Conservation (phyloP, 2,113 vertebrate species). For the Boleophthalmus pectinirostris region DNA sequence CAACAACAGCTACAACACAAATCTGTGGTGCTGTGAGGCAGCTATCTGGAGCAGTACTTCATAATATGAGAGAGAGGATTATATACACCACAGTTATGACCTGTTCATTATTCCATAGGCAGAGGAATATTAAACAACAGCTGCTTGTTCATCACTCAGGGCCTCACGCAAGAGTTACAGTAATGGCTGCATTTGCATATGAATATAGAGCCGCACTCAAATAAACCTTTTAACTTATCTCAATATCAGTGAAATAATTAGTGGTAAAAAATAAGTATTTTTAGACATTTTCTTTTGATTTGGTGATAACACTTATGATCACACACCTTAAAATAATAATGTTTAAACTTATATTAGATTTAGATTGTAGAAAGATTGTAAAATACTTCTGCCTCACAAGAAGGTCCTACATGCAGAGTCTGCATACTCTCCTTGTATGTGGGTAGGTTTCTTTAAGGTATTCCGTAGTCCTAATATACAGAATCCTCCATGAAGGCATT, state of each 20-base stretch:
- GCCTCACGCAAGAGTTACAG: conserved; percentile 56
- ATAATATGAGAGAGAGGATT: conserved; percentile 16
- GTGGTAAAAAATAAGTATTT: neutral
- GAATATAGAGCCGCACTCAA: conserved; percentile 53
- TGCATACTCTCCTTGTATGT: no score
- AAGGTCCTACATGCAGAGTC: no score
- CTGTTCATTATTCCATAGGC: conserved; percentile 47
- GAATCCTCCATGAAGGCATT: no score
- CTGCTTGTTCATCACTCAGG: conserved; percentile 30
- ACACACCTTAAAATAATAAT: neutral
- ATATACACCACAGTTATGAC: conserved; percentile 36
- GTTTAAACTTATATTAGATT: no score
- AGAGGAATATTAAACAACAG: conserved; percentile 33
- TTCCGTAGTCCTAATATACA: no score
- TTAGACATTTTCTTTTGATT: neutral
- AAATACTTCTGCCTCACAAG: no score
- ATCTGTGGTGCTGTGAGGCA: neutral
- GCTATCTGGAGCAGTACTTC: neutral
- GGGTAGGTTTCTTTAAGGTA: no score
- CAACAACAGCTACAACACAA: neutral
- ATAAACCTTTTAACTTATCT: conserved; percentile 61
- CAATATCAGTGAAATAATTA: conserved; percentile 63
- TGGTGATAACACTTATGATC: neutral
- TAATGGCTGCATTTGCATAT: conserved; percentile 69
- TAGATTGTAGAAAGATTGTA: no score